A percentile compares a stretch with the other conserved stretches of the same genome.
phyloP scores from a whole-genome alignment of 2,113 vertebrate genomes.

The Protomyctophum bolini region DNA sequence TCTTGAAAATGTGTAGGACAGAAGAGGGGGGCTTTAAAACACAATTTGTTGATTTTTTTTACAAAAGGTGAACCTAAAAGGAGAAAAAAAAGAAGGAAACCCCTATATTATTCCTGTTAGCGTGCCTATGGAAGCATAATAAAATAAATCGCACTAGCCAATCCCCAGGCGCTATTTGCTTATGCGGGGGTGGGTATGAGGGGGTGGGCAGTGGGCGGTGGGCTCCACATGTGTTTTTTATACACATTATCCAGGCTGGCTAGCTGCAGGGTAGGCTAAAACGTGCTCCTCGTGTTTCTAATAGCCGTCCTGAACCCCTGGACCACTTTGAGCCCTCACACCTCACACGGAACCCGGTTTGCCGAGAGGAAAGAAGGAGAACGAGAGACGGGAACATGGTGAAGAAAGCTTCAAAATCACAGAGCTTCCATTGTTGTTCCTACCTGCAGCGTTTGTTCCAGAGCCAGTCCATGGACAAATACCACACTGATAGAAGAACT shows the following conservation, averaged over 20 bases:
- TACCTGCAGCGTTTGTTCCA: slow-evolving; percentile 2
- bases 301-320: slow-evolving; percentile 60
- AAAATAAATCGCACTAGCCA: slow-evolving; percentile 58
- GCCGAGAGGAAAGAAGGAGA: slow-evolving; percentile 21
- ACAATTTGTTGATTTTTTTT: slow-evolving; percentile 39
- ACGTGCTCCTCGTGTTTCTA: slow-evolving; percentile 60
- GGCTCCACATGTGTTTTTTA: slow-evolving; percentile 69
- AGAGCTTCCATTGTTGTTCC: slow-evolving; percentile 54
- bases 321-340: slow-evolving; percentile 54
- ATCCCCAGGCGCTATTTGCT: slow-evolving; percentile 62
- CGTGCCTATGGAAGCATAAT: slow-evolving; percentile 53
- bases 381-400: too few species aligned
- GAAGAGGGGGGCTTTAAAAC: not conserved
- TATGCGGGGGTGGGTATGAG: not conserved
- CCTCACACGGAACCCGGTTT: slow-evolving; percentile 54
- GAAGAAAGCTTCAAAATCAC: slow-evolving; percentile 41
- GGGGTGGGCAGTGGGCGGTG: slow-evolving; percentile 28
- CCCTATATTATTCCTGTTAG: slow-evolving; percentile 49
- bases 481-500: slow-evolving; percentile 23
- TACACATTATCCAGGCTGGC: slow-evolving; percentile 65
- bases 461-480: slow-evolving; percentile 17
- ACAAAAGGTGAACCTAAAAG: slow-evolving; percentile 17
- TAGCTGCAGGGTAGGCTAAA: slow-evolving; percentile 51
- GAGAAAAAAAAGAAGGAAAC: slow-evolving; percentile 49
- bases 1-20: slow-evolving; percentile 20